Conservation (phyloP, 2,113 vertebrate species). For the Cyphomyrus plagiostoma region DNA sequence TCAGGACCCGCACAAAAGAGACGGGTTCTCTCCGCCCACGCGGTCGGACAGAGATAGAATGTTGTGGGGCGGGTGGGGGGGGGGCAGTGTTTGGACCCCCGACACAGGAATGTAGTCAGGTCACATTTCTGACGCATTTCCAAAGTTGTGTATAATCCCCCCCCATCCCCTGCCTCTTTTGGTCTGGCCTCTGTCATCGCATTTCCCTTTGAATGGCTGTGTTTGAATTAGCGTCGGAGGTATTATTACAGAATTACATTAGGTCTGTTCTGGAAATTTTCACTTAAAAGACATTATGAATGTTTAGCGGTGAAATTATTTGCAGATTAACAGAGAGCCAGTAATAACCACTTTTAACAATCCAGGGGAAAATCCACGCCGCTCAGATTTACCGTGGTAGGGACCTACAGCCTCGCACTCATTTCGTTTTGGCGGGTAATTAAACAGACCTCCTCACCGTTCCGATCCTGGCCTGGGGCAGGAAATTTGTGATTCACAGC, state of each 20-base stretch:
- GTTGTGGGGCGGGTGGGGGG: background rate
- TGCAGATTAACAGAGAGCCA: background rate
- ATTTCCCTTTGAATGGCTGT: background rate
- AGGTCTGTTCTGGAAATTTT: background rate
- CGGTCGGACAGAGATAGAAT: background rate
- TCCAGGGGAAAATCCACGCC: background rate
- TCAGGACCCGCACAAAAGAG: background rate
- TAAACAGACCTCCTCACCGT: background rate
- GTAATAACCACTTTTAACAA: background rate
- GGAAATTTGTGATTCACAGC: background rate
- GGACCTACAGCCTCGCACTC: background rate
- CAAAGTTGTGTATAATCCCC: background rate
- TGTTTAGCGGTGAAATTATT: background rate
- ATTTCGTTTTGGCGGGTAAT: background rate
- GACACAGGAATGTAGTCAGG: background rate
- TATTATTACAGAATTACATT: slow-evolving; percentile 2
- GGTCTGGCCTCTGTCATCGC: background rate
- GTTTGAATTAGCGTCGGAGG: background rate
- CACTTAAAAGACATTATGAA: slow-evolving; percentile 1
- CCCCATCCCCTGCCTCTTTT: background rate
- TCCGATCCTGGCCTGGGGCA: background rate
- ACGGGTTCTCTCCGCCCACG: background rate
- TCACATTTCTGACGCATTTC: background rate
- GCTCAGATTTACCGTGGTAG: background rate
- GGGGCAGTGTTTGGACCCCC: background rate